Conservation (phyloP, 1,140 invertebrate genomes). For the Hydropsyche tenuis region DNA sequence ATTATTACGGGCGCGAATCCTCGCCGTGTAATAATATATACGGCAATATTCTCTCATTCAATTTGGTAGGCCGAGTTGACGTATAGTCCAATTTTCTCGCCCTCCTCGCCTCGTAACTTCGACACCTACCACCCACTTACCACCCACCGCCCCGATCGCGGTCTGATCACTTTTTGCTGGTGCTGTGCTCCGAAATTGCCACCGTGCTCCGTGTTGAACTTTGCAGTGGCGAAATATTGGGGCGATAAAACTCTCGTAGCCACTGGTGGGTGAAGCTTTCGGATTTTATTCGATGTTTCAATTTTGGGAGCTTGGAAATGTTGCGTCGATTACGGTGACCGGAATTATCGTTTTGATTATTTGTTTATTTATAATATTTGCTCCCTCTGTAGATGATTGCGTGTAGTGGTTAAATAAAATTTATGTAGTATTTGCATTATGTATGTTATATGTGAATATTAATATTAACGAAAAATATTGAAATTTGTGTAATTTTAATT, state of each 20-base stretch:
- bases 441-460: no score
- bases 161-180: constrained; percentile 12
- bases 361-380: no score
- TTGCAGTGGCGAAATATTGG: constrained; percentile 18
- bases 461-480: no score
- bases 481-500: no score
- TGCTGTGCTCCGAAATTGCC: constrained; percentile 9
- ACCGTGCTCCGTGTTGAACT: background rate
- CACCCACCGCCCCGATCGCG: background rate
- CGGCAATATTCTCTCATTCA: constrained; percentile 20
- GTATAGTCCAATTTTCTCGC: constrained; percentile 30
- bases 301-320: background rate
- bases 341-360: no score
- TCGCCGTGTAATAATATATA: background rate
- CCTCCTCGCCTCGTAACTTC: background rate
- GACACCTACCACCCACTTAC: background rate
- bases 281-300: constrained; percentile 5
- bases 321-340: no score
- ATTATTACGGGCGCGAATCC: background rate
- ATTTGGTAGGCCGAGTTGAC: constrained; percentile 20
- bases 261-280: background rate
- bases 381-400: no score
- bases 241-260: background rate
- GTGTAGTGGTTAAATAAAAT: no score
- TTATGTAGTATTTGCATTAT: no score